Evolutionary conservation across 2,888 invertebrate genomes (phyloP).

Genomic region (Bombylius discolor): DNA sequence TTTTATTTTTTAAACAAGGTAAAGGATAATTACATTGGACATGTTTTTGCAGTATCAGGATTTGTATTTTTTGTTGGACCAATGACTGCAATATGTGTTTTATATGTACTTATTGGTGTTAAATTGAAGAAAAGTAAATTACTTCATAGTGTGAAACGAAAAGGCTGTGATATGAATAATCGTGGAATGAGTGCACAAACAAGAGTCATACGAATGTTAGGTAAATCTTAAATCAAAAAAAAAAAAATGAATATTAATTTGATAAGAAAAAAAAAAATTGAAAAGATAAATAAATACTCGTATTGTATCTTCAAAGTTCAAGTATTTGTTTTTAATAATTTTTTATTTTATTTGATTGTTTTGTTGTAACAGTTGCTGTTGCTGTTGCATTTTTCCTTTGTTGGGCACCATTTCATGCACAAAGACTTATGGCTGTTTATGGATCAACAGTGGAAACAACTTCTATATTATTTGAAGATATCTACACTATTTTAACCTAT

Average conservation of each 20-base stretch:
- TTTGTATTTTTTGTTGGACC: constrained; percentile 75
- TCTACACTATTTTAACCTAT: constrained; percentile 51
- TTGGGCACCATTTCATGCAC: constrained; percentile 88
- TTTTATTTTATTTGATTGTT: constrained; percentile 1
- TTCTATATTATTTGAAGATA: constrained; percentile 37
- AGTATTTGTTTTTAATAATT: not conserved
- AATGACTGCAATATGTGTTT: constrained; percentile 71
- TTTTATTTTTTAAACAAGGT: no score
- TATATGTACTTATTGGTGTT: constrained; percentile 65
- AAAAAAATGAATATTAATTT: not conserved
- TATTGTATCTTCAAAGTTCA: no score
- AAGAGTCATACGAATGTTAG: constrained; percentile 66
- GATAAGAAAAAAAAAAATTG: not conserved
- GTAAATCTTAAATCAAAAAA: constrained; percentile 41
- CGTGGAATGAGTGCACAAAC: constrained; percentile 46
- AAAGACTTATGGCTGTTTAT: constrained; percentile 71
- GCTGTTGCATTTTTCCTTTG: constrained; percentile 74
- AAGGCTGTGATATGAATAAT: constrained; percentile 32
- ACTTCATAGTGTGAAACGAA: constrained; percentile 45
- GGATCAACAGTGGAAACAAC: constrained; percentile 34
- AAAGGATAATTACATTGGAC: constrained; percentile 39
- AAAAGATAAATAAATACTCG: not conserved
- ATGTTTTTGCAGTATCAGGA: constrained; percentile 67
- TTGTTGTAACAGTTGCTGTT: constrained; percentile 55
- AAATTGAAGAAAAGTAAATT: constrained; percentile 53